phyloP scores from a whole-genome alignment of 2,113 vertebrate species.

The Lonchura striata region DNA sequence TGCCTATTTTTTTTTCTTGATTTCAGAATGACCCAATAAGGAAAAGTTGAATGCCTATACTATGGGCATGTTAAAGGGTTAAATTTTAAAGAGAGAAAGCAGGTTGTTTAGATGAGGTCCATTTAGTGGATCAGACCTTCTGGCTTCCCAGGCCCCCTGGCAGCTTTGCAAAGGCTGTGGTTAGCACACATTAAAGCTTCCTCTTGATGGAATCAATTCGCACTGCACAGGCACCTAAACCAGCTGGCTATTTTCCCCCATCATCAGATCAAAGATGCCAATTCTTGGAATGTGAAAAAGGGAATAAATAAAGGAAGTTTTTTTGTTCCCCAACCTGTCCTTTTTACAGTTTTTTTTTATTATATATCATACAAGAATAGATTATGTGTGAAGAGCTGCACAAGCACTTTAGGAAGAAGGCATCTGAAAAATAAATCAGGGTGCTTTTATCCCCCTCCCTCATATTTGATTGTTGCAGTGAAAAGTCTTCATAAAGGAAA shows the following conservation, averaged over 20 bases:
- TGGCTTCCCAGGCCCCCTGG: not conserved
- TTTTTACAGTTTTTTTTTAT: not conserved
- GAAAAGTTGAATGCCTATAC: not conserved
- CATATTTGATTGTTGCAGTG: not conserved
- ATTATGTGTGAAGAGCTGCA: not conserved
- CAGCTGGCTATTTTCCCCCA: not conserved
- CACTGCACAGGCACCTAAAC: not conserved
- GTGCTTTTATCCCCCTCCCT: not conserved
- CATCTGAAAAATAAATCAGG: not conserved
- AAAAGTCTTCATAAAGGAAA: not conserved
- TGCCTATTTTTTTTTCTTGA: not conserved
- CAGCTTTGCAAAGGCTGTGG: not conserved
- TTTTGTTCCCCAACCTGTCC: not conserved
- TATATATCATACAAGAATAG: not conserved
- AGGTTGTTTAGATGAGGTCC: not conserved
- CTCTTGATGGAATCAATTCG: not conserved
- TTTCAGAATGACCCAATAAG: not conserved
- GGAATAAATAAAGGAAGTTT: not conserved
- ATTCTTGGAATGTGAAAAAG: not conserved
- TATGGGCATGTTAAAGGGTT: not conserved
- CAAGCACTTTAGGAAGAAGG: not conserved
- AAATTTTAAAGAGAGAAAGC: not conserved
- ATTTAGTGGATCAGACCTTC: not conserved
- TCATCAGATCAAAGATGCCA: not conserved
- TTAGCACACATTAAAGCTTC: not conserved